Base-by-base conservation (phyloP, 2,797 vertebrate genomes). In the Myiothlypis coronata region DNA sequence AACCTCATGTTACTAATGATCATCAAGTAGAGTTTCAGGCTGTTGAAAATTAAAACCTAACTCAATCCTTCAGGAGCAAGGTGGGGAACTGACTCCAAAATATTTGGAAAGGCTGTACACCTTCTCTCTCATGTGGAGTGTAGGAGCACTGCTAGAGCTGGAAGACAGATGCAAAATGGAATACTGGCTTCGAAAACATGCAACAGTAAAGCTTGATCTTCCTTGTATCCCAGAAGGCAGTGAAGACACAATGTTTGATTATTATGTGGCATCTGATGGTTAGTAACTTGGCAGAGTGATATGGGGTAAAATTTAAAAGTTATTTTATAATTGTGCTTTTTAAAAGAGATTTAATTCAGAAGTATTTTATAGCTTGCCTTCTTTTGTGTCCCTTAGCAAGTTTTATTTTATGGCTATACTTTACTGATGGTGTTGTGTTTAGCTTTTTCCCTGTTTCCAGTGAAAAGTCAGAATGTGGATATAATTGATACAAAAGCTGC, bases 121-220 rank as follows among this genome's bases (percentile, higher is more conserved):
- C 70, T 99, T 99, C 68, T 98, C 99, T 28, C 97, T 99, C 49
- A 99, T 99, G 98, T 99, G 99, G 99, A 99, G 99, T 55, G 26
- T 99, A 2, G 99, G 99, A 26, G 99, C 99, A 3, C 78, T 98
- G 37, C 97, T 99, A 80, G 99, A 99, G 90, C 95, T 97, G 74
- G 98, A 98, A 1, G 98, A 99, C 90, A 98, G 99, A 55, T 96
- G 90, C 81, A 99, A 98, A 93, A 95, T 99, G 98, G 99, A 99
- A 87, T 90, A 83, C 28, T 99, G 99, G 99, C 98, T 99, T 68
- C 98, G 98, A 82, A 94, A 94, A 4, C 98, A 98, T 77, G 94
- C 98, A 43, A 81, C 46, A 8, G 94, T 98, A 87, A 74, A 81
- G 50, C 96, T 99, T 77, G 98, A 98, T 94, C 97, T 99, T 96